These are phyloP conservation scores for Anthonomus grandis DNA, from an alignment of 1,140 invertebrate species.

Conservation along the genomic window DNA sequence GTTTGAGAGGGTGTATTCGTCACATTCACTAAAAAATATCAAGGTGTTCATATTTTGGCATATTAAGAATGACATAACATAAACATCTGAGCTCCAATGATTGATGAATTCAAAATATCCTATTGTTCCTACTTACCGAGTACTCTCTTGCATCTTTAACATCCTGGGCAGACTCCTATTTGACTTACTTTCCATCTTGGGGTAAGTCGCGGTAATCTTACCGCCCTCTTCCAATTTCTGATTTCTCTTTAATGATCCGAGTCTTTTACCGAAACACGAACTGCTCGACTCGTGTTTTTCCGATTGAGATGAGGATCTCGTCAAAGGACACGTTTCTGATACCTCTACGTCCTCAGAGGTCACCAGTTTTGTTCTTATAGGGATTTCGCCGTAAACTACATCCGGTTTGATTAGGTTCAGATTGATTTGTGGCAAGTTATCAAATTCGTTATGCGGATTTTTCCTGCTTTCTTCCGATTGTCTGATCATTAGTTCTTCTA, in stretches of 20 bases:
- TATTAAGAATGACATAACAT: not conserved
- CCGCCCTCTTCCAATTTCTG: slow-evolving; percentile 32
- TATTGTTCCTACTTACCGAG: slow-evolving; percentile 2
- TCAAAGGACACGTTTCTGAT: no score
- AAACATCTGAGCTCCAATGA: not conserved
- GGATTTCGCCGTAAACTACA: slow-evolving; percentile 53
- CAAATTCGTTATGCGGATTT: slow-evolving; percentile 40
- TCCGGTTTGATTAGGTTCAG: slow-evolving; percentile 53
- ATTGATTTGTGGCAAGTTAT: slow-evolving; percentile 56
- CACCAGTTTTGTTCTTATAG: not conserved
- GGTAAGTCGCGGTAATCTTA: slow-evolving; percentile 39
- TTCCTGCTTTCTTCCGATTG: slow-evolving; percentile 65
- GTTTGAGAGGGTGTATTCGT: slow-evolving; percentile 20
- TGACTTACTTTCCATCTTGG: slow-evolving; percentile 39
- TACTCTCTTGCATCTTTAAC: slow-evolving; percentile 37
- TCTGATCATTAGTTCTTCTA: slow-evolving; percentile 72
- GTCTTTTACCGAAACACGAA: slow-evolving; percentile 46
- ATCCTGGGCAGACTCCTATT: slow-evolving; percentile 41
- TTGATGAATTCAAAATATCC: not conserved
- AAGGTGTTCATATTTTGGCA: not conserved
- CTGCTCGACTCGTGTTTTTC: slow-evolving; percentile 40
- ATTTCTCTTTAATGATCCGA: slow-evolving; percentile 43
- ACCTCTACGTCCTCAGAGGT: slow-evolving; percentile 8
- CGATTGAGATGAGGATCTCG: slow-evolving; percentile 19
- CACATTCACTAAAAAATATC: slow-evolving; percentile 21